Percentiles rank a stretch among this genome's conserved stretches.
These are phyloP conservation scores for Chaetura pelagica DNA, from an alignment of 2,113 vertebrate species.

Conservation along the genomic window DNA sequence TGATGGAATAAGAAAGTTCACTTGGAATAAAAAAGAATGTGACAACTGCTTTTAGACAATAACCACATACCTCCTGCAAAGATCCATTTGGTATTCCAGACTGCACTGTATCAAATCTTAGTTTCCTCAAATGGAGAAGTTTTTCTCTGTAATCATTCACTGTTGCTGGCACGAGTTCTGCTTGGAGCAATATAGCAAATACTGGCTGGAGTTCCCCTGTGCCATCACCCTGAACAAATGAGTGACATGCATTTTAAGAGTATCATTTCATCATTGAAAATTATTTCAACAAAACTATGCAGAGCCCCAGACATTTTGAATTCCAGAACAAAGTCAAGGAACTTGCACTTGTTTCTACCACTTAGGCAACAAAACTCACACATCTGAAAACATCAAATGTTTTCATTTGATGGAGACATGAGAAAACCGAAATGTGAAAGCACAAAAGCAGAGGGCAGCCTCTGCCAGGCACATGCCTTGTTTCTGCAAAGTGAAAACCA, in stretches of 20 bases:
- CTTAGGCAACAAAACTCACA: neutral
- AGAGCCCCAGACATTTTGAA: neutral
- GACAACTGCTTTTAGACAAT: neutral
- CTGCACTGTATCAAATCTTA: slow-evolving; percentile 88
- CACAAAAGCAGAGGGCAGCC: neutral
- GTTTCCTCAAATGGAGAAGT: slow-evolving; percentile 90
- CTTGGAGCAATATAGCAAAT: slow-evolving; percentile 88
- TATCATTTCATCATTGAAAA: neutral
- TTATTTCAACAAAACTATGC: neutral
- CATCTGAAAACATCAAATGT: neutral
- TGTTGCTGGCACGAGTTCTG: slow-evolving; percentile 90
- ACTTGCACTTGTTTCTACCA: neutral
- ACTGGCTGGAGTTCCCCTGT: slow-evolving; percentile 76
- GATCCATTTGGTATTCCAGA: slow-evolving; percentile 76
- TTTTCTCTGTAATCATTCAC: slow-evolving; percentile 96
- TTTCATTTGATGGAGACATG: neutral
- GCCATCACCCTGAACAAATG: slow-evolving; percentile 78
- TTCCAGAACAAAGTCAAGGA: neutral
- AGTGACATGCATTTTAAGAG: neutral
- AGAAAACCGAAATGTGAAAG: neutral
- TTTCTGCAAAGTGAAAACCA: neutral
- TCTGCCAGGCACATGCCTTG: neutral
- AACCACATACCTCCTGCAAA: slow-evolving; percentile 84
- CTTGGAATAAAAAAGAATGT: neutral
- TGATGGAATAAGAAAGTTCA: neutral